These are phyloP conservation scores for Eulemur mongoz DNA, from an alignment of 2,797 vertebrate genomes.

Conservation along the genomic window DNA sequence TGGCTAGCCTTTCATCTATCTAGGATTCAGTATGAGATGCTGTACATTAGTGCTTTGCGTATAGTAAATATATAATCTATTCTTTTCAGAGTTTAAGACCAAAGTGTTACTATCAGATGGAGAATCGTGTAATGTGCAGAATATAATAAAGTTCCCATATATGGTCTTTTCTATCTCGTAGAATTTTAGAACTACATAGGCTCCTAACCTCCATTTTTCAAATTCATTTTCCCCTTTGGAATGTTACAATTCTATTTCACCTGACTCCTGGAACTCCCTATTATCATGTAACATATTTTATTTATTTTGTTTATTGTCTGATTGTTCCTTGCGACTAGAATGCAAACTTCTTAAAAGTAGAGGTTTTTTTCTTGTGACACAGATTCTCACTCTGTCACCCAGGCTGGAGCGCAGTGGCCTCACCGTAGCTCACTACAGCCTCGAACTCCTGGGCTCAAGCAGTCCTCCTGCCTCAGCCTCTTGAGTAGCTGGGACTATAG, in stretches of 20 bases:
- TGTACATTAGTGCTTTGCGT: neutral
- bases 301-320: neutral
- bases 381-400: neutral
- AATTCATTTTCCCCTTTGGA: neutral
- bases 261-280: neutral
- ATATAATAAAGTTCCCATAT: neutral
- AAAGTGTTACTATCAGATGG: neutral
- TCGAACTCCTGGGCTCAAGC: neutral
- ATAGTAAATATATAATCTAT: neutral
- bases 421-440: neutral
- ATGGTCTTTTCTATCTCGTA: neutral
- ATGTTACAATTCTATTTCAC: conserved; percentile 5
- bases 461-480: neutral
- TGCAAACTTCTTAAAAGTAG: neutral
- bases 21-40: neutral
- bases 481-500: neutral
- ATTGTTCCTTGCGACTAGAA: neutral
- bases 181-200: neutral
- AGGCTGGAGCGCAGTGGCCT: neutral
- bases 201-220: neutral
- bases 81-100: neutral
- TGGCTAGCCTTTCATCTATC: neutral
- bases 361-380: neutral
- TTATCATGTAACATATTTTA: neutral
- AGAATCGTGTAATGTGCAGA: conserved; percentile 6